Percentiles rank a stretch among this genome's conserved stretches.
Conservation (phyloP, 2,888 invertebrate species). For the Cheilosia vernalis region DNA sequence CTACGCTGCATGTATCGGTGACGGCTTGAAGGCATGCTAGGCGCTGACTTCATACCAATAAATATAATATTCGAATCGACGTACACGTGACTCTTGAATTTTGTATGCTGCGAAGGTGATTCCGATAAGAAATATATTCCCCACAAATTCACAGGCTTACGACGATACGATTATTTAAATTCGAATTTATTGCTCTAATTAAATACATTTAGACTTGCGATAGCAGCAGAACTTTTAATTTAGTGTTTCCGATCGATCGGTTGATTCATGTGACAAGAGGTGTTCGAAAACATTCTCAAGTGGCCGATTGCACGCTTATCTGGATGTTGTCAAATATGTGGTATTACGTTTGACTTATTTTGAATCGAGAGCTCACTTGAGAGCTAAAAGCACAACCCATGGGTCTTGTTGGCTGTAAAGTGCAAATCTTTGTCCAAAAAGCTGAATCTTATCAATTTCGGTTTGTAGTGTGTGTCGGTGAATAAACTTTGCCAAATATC, state of each 20-base stretch:
- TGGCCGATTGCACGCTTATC: conserved; percentile 13
- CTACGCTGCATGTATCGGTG: conserved; percentile 89
- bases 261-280: background rate
- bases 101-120: background rate
- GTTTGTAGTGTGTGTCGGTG: too few relatives aligned
- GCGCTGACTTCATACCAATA: background rate
- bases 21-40: conserved; percentile 84
- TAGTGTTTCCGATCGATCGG: background rate
- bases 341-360: too few relatives aligned
- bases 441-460: too few relatives aligned
- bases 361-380: too few relatives aligned
- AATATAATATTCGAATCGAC: background rate
- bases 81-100: background rate
- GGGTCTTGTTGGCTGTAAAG: too few relatives aligned
- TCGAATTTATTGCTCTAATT: background rate
- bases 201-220: background rate
- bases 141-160: background rate
- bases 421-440: too few relatives aligned
- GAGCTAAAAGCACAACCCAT: too few relatives aligned
- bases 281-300: background rate
- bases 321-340: background rate
- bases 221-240: background rate
- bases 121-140: conserved; percentile 11
- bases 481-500: too few relatives aligned
- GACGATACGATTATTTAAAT: background rate